Conservation (phyloP, 2,888 invertebrate genomes). For the Creontiades dilutus region DNA sequence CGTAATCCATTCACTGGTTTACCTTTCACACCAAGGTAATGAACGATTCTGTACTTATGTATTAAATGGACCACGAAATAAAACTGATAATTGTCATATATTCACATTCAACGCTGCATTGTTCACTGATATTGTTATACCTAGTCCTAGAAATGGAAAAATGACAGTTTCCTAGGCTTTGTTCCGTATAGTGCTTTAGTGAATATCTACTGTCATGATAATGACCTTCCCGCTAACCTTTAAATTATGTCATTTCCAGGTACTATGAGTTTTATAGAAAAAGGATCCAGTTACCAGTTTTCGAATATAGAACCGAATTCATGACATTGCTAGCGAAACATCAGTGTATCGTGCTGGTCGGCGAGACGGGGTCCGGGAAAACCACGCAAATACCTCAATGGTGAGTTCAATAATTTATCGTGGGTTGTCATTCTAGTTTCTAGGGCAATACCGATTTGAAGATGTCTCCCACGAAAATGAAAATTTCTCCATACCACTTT, state of each 20-base stretch:
- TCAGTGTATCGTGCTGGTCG: conserved; percentile 97
- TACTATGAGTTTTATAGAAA: conserved; percentile 94
- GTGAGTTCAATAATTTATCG: conserved; percentile 78
- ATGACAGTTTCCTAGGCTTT: too few relatives aligned
- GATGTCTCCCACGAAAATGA: too few relatives aligned
- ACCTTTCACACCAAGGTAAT: conserved; percentile 89
- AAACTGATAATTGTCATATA: too few relatives aligned
- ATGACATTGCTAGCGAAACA: conserved; percentile 94
- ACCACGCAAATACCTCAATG: conserved; percentile 99
- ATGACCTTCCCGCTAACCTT: neutral
- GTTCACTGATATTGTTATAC: too few relatives aligned
- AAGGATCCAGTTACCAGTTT: conserved; percentile 95
- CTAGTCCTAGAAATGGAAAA: too few relatives aligned
- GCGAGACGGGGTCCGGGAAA: conserved; percentile 99
- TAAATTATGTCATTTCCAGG: conserved; percentile 74
- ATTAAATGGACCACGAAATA: neutral
- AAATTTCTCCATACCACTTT: too few relatives aligned
- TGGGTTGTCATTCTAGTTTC: too few relatives aligned
- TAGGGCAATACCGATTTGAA: too few relatives aligned
- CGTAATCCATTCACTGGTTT: conserved; percentile 89
- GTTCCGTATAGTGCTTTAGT: too few relatives aligned
- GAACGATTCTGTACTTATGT: neutral
- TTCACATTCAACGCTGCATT: too few relatives aligned
- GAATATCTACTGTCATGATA: too few relatives aligned
- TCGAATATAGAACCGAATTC: conserved; percentile 98